Evolutionary conservation across 2,113 vertebrate genomes (phyloP), one percentile per base, ranked within the genome.

Genomic region (Catharus bicknelli): DNA sequence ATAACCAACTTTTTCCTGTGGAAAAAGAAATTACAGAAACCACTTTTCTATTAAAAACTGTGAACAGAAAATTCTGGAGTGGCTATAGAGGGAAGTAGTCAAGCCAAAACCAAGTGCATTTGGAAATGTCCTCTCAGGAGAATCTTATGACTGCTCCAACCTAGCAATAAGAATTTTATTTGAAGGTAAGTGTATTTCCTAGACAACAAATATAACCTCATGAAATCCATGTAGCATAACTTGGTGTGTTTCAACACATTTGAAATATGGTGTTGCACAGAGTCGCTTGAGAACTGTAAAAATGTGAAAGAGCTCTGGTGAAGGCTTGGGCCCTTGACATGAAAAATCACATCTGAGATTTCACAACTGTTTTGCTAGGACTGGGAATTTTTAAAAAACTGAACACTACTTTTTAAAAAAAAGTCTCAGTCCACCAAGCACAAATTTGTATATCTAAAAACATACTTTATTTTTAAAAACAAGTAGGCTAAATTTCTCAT

Each of bases 1-100:
- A 84, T 34, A 90, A 89, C 77, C 87, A 82, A 34, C 36, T 14
- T 93, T 83, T 95, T 95, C 66, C 74, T 89, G 64, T 84, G 77
- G 89, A 92, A 51, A 92, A 94, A 83, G n/a, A 20, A 63, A 62
- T 51, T 81, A 42, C 55, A 86, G 68, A 81, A 96, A 77, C 47
- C 7, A 12, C 55, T 90, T 95, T 75, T 82, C 36, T 86, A 5
- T 79, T 93, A 86, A 90, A 83, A 93, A 73, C 29, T 1, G 2
- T 75, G 23, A 74, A n/a, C 40, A 89, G 66, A 89, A 93, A 77
- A 84, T 89, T 89, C 48, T 92, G 91, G 68, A 92, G 42, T 55
- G 84, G 51, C 38, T 58, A 42, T 45, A 78, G 40, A 93, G 58
- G 13, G 34, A 82, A 75, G 36, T 66, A 63, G 29, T 74, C 61